Base-by-base conservation (phyloP, 2,113 vertebrate genomes). In the Ornithorhynchus anatinus region DNA sequence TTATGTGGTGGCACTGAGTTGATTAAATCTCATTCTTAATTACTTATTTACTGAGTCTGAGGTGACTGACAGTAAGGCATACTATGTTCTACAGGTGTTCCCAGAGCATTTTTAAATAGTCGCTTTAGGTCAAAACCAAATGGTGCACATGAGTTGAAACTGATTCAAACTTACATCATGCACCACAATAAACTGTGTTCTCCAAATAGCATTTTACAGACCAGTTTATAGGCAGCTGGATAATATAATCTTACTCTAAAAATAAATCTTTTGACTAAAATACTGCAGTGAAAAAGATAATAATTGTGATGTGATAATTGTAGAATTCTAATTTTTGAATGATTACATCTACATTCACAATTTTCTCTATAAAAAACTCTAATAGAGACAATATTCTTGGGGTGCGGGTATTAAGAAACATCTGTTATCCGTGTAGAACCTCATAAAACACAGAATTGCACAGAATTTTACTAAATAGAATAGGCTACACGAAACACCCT, bases 391-490 rank as follows among this genome's bases (percentile, higher is more conserved):
- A 4, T 71, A 81, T 59, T 69, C 63, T 71, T 36, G 63, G 52
- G 15, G 6, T 63, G 9, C n/a, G 56, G 43, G 35, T 50, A 72
- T 80, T 81, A 79, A 69, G 45, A 20, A 79, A 69, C 33, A 74
- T 72, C 63, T 83, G 43, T 75, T 45, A 75, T 79, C 45, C 50
- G 70, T 47, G 11, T 25, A 61, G 33, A 82, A 66, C 5, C 31
- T 84, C 42, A 65, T 65, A 77, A 89, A 89, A 71, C 13, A 75
- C 48, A 43, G 47, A 25, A 1, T 33, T 57, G 27, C 38, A 60
- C 6, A 51, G 3, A 39, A 36, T 72, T 52, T 71, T 74, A 50
- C 33, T 68, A 85, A 86, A 70, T 72, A 9, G 10, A 66, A 72
- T 59, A n/a, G 64, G 43, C 54, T 72, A 63, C 57, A 72, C 45